Evolutionary conservation across 2,113 vertebrate genomes (phyloP), one percentile per base, ranked within the genome.

Genomic region (Nibea albiflora): DNA sequence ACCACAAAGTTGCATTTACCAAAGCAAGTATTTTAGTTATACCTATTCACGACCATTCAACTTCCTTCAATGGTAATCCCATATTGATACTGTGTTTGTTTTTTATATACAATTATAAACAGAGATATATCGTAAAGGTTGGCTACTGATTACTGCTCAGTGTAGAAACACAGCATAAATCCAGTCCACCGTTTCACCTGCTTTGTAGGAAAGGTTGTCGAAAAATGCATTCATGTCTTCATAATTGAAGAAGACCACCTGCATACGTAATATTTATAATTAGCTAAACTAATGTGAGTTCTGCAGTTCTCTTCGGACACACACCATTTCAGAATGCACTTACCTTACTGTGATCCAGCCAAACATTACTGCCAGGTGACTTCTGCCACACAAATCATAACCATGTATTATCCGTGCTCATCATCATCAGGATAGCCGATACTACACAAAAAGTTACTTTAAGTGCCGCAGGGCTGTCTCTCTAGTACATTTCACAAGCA

Each of bases 281-380:
- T 26, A 26, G 49, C 16, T n/a, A 24, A 19, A 39, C 35, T 39
- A 39, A 57, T 26, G 19, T 49, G 17, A 16, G 71, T 50, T 31
- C 26, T 17, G 9, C 35, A 39, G 35, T 44, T 54, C n/a, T 52
- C 5, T 8, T 20, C 42, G 20, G 12, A 57, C 49, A 80, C 69
- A 58, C 5, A 44, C 5, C 50, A 14, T 3, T 64, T 9, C 49
- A 52, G 20, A 11, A 58, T 14, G 11, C 71, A 76, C 83, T 52
- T 66, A 85, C 83, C 83, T 81, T 50, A 14, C 24, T 50, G 50
- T 56, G 65, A 58, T 60, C 75, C 76, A 47, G 24, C 39, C 39
- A 16, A 71, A 73, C 58, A 82, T 65, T 8, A 52, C 35, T 39
- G 42, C 65, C 22, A 14, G 14, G 4, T 85, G 81, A 71, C 60